Base-by-base conservation (phyloP, 1,140 invertebrate species). In the Pectinophora gossypiella region DNA sequence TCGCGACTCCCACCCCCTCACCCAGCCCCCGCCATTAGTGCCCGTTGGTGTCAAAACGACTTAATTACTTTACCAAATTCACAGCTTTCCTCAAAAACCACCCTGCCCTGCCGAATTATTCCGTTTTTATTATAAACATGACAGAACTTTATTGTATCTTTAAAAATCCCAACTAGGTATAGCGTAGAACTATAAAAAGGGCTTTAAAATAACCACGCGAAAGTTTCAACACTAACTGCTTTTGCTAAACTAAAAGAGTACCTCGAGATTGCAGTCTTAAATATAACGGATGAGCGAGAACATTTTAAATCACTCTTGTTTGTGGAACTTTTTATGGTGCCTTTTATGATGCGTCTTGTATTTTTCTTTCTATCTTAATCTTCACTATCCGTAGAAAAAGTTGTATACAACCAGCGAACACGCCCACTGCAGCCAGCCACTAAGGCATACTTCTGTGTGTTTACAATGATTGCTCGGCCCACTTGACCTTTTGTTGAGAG, bases 1-100 rank as follows among this genome's bases (percentile, higher is more conserved):
- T 50, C 58, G 68, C 58, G 63, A 53, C 64, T 43, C 61, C 61
- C 59, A 56, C 64, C 64, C 47, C 51, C 64, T 64, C 63, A 62
- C 51, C 44, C 59, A 59, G 56, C 63, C 61, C 50, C 61, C 71
- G 63, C 60, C 68, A 77, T 76, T 74, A 77, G 64, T 62, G 70
- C 62, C 67, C 63, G 58, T 69, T 68, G 67, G 61, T 65, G 65
- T 72, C 74, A 68, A 73, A 76, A 76, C 61, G 64, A 61, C 68
- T 77, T 70, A 75, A 81, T 76, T 74, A 71, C 67, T 63, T 20
- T 13, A 13, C 18, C 1, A 21, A 19, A 44, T 44, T 44, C 42
- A 15, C 19, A 10, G 12, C 12, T 44, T 15, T 38, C 36, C 4
- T 19, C 19, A 44, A 44, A 19, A 21, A 20, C 42, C 20, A 15